phyloP scores from a whole-genome alignment of 2,888 invertebrate species.

The Erebia aethiops region DNA sequence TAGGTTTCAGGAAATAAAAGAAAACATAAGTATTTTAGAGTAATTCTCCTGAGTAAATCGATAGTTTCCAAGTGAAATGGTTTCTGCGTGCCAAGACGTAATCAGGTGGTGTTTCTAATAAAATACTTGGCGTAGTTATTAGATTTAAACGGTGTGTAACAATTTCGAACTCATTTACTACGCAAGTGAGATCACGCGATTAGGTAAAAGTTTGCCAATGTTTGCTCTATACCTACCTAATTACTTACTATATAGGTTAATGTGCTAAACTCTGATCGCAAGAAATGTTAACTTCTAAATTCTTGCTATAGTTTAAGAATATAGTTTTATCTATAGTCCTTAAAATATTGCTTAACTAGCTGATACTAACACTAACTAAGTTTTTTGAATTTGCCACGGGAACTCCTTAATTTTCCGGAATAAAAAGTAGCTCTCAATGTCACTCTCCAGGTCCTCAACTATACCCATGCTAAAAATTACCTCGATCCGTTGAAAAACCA shows the following conservation, averaged over 20 bases:
- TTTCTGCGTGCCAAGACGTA: conserved; percentile 31
- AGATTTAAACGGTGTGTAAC: conserved; percentile 37
- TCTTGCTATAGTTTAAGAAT: background rate
- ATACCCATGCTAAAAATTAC: no score
- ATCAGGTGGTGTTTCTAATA: conserved; percentile 37
- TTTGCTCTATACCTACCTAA: background rate
- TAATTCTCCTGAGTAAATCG: background rate
- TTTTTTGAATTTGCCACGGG: no score
- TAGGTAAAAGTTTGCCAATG: conserved; percentile 5
- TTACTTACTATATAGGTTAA: background rate
- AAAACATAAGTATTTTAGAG: background rate
- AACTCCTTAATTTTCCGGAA: no score
- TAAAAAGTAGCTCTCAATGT: no score
- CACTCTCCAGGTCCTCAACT: no score
- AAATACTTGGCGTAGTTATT: conserved; percentile 35
- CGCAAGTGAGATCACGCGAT: conserved; percentile 11
- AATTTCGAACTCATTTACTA: conserved; percentile 34
- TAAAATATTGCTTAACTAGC: no score
- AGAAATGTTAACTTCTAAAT: background rate
- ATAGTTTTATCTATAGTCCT: no score
- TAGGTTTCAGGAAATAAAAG: no score
- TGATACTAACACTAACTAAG: no score
- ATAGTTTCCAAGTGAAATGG: conserved; percentile 19
- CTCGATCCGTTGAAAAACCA: no score
- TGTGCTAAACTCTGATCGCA: background rate